Conservation (phyloP, 1,140 invertebrate species). For the Stegodyphus mimosarum region DNA sequence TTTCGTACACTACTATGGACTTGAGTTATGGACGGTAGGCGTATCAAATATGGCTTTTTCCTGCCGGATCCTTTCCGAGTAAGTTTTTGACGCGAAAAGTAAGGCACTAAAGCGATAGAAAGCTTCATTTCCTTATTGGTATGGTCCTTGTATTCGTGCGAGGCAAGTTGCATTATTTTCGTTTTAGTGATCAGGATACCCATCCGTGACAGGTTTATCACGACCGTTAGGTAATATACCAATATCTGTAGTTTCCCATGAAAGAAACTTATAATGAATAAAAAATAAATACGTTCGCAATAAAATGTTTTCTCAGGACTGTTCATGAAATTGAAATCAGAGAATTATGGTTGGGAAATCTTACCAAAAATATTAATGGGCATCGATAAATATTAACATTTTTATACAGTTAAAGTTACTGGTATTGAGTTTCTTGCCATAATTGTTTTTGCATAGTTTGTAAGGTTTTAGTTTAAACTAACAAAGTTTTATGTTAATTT, state of each 20-base stretch:
- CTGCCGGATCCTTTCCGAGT: not conserved
- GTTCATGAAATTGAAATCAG: too few relatives aligned
- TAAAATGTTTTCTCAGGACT: too few relatives aligned
- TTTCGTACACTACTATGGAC: not conserved
- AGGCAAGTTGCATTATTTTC: not conserved
- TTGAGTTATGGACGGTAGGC: not conserved
- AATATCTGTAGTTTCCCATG: not conserved
- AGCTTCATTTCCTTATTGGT: not conserved
- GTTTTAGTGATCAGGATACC: not conserved
- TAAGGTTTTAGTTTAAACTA: too few relatives aligned
- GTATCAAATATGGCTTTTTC: not conserved
- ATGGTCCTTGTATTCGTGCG: not conserved
- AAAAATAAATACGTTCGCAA: too few relatives aligned
- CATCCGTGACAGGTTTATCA: not conserved
- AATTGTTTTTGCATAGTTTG: too few relatives aligned
- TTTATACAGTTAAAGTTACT: too few relatives aligned
- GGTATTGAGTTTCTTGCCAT: too few relatives aligned
- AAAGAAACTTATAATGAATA: too few relatives aligned
- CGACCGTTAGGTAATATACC: not conserved
- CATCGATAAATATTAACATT: too few relatives aligned
- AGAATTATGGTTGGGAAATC: too few relatives aligned
- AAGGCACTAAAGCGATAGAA: not conserved
- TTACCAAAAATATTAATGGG: too few relatives aligned
- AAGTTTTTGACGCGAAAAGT: not conserved
- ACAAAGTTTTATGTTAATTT: too few relatives aligned